Evolutionary conservation across 2,888 invertebrate genomes (phyloP).

Genomic region (Masnerella sp.): DNA sequence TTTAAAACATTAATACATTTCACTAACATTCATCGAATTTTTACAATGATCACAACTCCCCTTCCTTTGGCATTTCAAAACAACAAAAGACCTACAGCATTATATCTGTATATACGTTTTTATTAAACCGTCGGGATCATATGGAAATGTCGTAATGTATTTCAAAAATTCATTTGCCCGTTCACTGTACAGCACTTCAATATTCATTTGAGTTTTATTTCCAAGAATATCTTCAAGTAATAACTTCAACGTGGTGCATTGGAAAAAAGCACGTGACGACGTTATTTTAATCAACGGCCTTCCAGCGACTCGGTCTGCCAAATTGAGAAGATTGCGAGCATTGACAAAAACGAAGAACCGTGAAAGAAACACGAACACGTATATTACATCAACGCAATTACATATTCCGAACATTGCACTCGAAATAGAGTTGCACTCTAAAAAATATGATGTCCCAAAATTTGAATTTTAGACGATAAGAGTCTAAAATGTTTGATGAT

Average conservation of each 20-base stretch:
- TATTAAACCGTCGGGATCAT: too few relatives aligned
- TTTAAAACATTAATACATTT: too few relatives aligned
- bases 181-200: constrained; percentile 48
- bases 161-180: constrained; percentile 40
- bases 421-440: not conserved
- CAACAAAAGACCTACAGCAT: too few relatives aligned
- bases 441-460: too few relatives aligned
- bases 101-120: too few relatives aligned
- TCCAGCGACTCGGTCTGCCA: constrained; percentile 35
- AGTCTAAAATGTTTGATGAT: too few relatives aligned
- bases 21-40: too few relatives aligned
- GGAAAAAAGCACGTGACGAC: constrained; percentile 64
- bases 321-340: constrained; percentile 46
- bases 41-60: too few relatives aligned
- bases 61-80: too few relatives aligned
- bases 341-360: constrained; percentile 27
- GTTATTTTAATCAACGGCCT: constrained; percentile 71
- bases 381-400: too few relatives aligned
- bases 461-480: not conserved
- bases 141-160: too few relatives aligned
- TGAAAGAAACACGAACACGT: constrained; percentile 14
- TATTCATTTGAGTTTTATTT: constrained; percentile 57
- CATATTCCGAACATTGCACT: too few relatives aligned
- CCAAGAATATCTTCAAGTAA: constrained; percentile 51
- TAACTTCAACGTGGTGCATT: constrained; percentile 48